Percentiles rank a stretch among this genome's conserved stretches.
These are phyloP conservation scores for Potamarius usumacintae DNA, from an alignment of 2,113 vertebrate genomes.

Conservation along the genomic window DNA sequence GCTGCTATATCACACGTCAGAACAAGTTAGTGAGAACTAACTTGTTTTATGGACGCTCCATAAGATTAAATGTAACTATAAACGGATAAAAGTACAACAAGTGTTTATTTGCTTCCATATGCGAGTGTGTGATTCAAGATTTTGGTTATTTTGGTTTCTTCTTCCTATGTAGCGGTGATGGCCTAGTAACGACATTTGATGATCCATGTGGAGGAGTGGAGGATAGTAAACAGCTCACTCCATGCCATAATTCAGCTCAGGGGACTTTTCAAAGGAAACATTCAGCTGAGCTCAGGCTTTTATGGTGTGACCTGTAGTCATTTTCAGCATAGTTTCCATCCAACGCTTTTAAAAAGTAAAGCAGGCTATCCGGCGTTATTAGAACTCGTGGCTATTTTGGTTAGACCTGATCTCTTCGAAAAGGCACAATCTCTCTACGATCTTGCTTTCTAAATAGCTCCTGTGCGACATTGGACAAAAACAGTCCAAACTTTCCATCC, in stretches of 20 bases:
- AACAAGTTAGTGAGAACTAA: background rate
- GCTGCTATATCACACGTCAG: background rate
- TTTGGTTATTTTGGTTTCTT: background rate
- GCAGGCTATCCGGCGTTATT: background rate
- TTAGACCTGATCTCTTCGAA: background rate
- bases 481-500: background rate
- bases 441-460: conserved; percentile 23
- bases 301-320: background rate
- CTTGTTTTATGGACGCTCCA: background rate
- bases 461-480: background rate
- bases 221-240: background rate
- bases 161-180: background rate
- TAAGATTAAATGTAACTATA: background rate
- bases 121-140: background rate
- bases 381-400: background rate
- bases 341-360: background rate
- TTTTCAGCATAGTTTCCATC: conserved; percentile 13
- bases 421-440: conserved; percentile 24
- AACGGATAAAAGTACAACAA: background rate
- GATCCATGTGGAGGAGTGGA: conserved; percentile 5
- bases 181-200: background rate
- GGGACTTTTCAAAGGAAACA: background rate
- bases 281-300: background rate
- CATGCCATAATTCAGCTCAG: background rate
- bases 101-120: background rate